Conservation (phyloP, 2,113 vertebrate species). For the Rhinoderma darwinii region DNA sequence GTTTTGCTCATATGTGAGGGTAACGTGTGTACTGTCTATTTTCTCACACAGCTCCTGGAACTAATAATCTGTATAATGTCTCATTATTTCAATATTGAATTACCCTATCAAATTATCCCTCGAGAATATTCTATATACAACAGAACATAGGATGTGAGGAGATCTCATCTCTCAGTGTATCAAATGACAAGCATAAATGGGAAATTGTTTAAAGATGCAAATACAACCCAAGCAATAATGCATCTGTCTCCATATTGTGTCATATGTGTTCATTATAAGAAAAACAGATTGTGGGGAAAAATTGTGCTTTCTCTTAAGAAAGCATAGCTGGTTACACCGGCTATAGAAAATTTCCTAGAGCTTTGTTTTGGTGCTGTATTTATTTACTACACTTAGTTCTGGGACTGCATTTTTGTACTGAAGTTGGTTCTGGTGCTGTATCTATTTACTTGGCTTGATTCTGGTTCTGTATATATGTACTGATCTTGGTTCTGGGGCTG, state of each 20-base stretch:
- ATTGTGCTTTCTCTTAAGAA: background rate
- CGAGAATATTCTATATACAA: background rate
- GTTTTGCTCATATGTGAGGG: too few species aligned
- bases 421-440: too few species aligned
- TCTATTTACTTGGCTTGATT: too few species aligned
- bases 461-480: too few species aligned
- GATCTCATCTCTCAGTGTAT: background rate
- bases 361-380: background rate
- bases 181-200: background rate
- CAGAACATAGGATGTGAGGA: background rate
- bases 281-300: background rate
- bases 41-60: background rate
- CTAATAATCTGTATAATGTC: background rate
- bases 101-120: background rate
- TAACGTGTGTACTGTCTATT: background rate
- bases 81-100: background rate
- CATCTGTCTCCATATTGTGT: conserved; percentile 10
- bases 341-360: background rate
- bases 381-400: too few species aligned
- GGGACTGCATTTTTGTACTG: too few species aligned
- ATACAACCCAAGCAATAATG: background rate
- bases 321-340: background rate
- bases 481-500: too few species aligned
- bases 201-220: conserved; percentile 3
- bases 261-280: background rate